Evolutionary conservation across 2,113 vertebrate species (phyloP).

Genomic region (Xyliphius kryptos): DNA sequence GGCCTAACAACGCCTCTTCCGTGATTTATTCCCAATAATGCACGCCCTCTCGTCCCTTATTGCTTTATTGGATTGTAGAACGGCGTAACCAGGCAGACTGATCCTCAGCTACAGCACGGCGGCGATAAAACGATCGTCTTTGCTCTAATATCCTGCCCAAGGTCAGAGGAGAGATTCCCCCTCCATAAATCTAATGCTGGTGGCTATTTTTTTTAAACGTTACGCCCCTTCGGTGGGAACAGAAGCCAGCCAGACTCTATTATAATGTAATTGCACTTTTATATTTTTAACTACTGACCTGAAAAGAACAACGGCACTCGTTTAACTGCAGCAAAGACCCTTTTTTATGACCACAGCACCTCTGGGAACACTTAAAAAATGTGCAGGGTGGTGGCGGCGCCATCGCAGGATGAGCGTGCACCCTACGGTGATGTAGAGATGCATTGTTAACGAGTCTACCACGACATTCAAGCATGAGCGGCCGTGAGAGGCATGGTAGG

Average conservation of each 20-base stretch:
- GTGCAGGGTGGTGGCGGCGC: slow-evolving; percentile 4
- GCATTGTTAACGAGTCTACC: slow-evolving; percentile 38
- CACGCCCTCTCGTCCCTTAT: background rate
- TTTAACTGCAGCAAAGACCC: slow-evolving; percentile 53
- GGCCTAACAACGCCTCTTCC: too few relatives aligned
- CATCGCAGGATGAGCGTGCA: background rate
- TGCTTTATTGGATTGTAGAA: slow-evolving; percentile 6
- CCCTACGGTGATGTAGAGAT: slow-evolving; percentile 10
- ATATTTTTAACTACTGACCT: slow-evolving; percentile 71
- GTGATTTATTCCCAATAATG: too few relatives aligned
- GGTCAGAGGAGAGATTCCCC: slow-evolving; percentile 46
- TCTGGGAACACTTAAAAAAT: slow-evolving; percentile 39
- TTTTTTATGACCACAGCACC: slow-evolving; percentile 39
- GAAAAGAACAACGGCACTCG: slow-evolving; percentile 69
- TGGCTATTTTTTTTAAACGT: slow-evolving; percentile 45
- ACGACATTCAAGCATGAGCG: slow-evolving; percentile 47
- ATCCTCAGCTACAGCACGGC: background rate
- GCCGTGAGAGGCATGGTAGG: background rate
- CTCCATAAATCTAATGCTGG: slow-evolving; percentile 44
- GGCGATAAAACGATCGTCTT: slow-evolving; percentile 25
- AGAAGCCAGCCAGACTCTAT: slow-evolving; percentile 47
- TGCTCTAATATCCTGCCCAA: slow-evolving; percentile 38
- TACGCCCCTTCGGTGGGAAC: slow-evolving; percentile 33
- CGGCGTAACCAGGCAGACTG: background rate
- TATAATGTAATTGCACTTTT: slow-evolving; percentile 67